These are phyloP conservation scores for Caradrina clavipalpis DNA, from an alignment of 2,888 invertebrate genomes.

Conservation along the genomic window DNA sequence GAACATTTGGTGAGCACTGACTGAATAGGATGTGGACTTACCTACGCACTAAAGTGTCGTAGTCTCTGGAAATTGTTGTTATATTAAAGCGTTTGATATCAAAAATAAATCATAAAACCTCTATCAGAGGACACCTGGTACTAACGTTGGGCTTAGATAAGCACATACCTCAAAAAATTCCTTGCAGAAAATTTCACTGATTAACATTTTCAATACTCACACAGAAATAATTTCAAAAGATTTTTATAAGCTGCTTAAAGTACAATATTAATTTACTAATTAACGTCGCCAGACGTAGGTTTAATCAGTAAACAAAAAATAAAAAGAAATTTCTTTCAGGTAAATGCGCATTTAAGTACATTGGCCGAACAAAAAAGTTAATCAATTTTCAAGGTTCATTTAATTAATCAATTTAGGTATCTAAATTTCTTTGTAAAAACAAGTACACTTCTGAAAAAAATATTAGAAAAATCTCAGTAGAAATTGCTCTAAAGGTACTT, in stretches of 20 bases:
- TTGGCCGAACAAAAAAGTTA: not conserved
- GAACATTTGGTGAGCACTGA: too few relatives aligned
- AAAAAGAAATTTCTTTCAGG: too few relatives aligned
- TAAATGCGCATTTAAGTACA: too few relatives aligned
- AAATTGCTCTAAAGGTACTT: not conserved
- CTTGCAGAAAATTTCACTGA: constrained; percentile 1
- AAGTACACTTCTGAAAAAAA: too few relatives aligned
- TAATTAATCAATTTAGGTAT: too few relatives aligned
- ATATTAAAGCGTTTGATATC: constrained; percentile 11
- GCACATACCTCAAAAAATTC: not conserved
- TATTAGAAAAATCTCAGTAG: not conserved
- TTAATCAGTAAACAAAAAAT: too few relatives aligned
- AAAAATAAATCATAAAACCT: constrained; percentile 18
- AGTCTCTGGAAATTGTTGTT: constrained; percentile 1
- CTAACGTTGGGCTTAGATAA: constrained; percentile 13
- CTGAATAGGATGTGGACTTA: not conserved
- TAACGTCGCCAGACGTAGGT: not conserved
- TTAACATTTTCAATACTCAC: not conserved
- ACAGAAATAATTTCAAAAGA: not conserved
- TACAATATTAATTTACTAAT: constrained; percentile 1
- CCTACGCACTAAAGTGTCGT: not conserved
- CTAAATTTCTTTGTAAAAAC: too few relatives aligned
- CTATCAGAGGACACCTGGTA: not conserved
- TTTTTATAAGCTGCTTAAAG: constrained; percentile 7
- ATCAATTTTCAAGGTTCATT: not conserved